Conservation (phyloP, 1,140 invertebrate genomes). For the Berghia stephanieae region DNA sequence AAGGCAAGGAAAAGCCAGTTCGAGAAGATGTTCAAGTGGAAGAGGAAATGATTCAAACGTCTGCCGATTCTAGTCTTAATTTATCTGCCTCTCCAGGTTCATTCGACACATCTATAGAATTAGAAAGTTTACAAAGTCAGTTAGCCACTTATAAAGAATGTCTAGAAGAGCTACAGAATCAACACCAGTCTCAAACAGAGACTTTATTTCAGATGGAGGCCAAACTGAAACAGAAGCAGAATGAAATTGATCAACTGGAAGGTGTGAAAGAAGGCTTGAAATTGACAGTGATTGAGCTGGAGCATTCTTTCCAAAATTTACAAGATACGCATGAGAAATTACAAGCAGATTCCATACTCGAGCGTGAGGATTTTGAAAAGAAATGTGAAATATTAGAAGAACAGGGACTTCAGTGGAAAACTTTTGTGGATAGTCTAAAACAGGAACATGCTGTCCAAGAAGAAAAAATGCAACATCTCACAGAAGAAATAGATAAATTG, state of each 20-base stretch:
- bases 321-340: constrained; percentile 19
- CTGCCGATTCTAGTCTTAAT: not conserved
- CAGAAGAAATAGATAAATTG: not conserved
- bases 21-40: not conserved
- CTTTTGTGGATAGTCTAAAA: constrained; percentile 20
- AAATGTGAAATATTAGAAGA: constrained; percentile 17
- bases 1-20: not conserved
- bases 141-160: constrained; percentile 44
- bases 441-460: constrained; percentile 15
- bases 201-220: constrained; percentile 23
- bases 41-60: constrained; percentile 3
- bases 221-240: constrained; percentile 34
- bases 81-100: not conserved
- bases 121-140: constrained; percentile 36
- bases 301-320: constrained; percentile 16
- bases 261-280: constrained; percentile 31
- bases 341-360: not conserved
- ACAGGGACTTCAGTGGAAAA: constrained; percentile 21
- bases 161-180: constrained; percentile 47
- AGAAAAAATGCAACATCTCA: not conserved
- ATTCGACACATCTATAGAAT: not conserved
- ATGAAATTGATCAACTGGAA: constrained; percentile 28
- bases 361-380: constrained; percentile 12
- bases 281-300: constrained; percentile 28
- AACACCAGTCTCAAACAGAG: constrained; percentile 47